phyloP scores from a whole-genome alignment of 2,797 vertebrate genomes.

The Crenuchus spilurus region DNA sequence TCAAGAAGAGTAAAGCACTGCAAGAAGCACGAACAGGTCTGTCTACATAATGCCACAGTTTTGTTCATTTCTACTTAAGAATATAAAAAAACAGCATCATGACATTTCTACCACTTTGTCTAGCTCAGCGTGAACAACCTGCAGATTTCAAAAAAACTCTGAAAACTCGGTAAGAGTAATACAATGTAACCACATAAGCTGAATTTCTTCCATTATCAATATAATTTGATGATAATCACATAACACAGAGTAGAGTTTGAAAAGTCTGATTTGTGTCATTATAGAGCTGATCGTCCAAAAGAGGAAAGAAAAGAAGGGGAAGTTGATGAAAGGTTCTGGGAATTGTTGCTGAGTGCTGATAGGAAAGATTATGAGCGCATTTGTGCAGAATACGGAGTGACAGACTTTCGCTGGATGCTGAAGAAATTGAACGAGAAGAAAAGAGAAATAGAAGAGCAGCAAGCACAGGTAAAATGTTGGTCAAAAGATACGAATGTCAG shows the following conservation, averaged over 20 bases:
- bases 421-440: slow-evolving; percentile 84
- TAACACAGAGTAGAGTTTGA: background rate
- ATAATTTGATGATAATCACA: background rate
- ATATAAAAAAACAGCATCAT: background rate
- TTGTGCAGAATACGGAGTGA: slow-evolving; percentile 83
- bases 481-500: no score
- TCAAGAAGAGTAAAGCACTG: slow-evolving; percentile 81
- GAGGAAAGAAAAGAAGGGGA: slow-evolving; percentile 68
- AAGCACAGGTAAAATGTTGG: slow-evolving; percentile 71
- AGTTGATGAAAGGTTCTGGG: slow-evolving; percentile 82
- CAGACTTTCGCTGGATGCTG: slow-evolving; percentile 87
- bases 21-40: slow-evolving; percentile 74
- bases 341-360: slow-evolving; percentile 83
- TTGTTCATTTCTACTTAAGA: background rate
- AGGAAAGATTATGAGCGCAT: slow-evolving; percentile 87
- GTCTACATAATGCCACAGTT: background rate
- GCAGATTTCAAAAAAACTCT: slow-evolving; percentile 80
- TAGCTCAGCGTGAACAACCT: slow-evolving; percentile 79
- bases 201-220: background rate
- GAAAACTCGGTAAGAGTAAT: slow-evolving; percentile 69
- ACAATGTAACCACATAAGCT: background rate
- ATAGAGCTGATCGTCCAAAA: slow-evolving; percentile 62
- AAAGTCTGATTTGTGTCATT: background rate
- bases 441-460: slow-evolving; percentile 73
- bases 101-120: slow-evolving; percentile 41